phyloP scores from a whole-genome alignment of 2,888 invertebrate genomes.

The Nemotelus pantherinus region DNA sequence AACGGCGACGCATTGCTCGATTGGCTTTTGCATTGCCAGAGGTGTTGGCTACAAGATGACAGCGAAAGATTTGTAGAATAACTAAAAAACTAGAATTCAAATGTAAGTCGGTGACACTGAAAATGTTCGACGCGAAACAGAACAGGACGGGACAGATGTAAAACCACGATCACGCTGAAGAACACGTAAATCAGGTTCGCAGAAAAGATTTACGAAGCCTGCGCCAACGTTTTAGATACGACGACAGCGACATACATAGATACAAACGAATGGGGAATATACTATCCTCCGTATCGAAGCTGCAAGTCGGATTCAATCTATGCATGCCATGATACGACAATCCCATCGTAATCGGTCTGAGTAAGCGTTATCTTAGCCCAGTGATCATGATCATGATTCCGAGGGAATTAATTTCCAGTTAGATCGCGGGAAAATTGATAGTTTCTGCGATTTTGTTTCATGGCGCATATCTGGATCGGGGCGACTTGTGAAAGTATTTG shows the following conservation, averaged over 20 bases:
- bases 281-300: no score
- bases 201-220: conserved; percentile 21
- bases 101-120: conserved; percentile 42
- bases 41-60: conserved; percentile 43
- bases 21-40: background rate
- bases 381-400: conserved; percentile 34
- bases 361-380: conserved; percentile 28
- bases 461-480: background rate
- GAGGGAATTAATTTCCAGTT: conserved; percentile 37
- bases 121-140: conserved; percentile 39
- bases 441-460: conserved; percentile 1
- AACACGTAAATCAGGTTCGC: conserved; percentile 44
- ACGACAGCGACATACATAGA: background rate
- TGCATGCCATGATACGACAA: background rate
- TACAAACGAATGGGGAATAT: background rate
- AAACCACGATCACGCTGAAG: conserved; percentile 29
- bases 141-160: conserved; percentile 42
- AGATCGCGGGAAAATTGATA: conserved; percentile 39
- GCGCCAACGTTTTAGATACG: conserved; percentile 1
- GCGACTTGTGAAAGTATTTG: background rate
- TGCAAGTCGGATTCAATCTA: background rate
- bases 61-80: conserved; percentile 33
- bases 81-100: conserved; percentile 33
- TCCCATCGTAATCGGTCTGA: background rate
- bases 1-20: background rate